phyloP scores from a whole-genome alignment of 1,140 invertebrate species.

The Ylistrum balloti region DNA sequence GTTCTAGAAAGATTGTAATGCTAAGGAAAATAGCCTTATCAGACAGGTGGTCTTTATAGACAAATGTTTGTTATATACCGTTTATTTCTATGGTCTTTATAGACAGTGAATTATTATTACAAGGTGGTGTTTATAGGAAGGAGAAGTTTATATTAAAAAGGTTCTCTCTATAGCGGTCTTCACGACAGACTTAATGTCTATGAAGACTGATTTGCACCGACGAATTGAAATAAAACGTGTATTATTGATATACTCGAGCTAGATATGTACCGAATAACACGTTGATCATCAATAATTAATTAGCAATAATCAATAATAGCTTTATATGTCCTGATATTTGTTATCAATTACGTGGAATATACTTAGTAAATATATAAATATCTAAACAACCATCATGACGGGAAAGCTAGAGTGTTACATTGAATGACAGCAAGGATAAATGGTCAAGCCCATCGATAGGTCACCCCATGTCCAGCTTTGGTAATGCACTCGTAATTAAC shows the following conservation, averaged over 20 bases:
- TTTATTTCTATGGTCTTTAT: no score
- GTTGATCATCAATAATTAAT: no score
- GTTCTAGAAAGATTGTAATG: neutral
- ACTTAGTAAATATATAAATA: no score
- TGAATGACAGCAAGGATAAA: neutral
- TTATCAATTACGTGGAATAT: no score
- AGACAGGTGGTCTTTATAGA: neutral
- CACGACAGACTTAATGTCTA: neutral
- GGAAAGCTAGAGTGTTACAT: no score
- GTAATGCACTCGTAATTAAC: neutral
- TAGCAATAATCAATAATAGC: no score
- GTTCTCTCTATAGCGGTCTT: neutral
- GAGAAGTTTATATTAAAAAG: no score
- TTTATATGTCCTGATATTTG: neutral
- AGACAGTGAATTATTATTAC: no score
- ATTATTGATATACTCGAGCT: neutral
- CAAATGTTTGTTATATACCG: neutral
- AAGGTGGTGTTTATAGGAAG: no score
- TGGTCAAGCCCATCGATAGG: slow-evolving; percentile 7
- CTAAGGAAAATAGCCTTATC: no score
- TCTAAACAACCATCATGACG: no score
- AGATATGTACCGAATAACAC: no score
- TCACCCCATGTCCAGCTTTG: neutral
- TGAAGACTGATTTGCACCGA: neutral
- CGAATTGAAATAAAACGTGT: neutral